Percentiles rank a stretch among this genome's conserved stretches.
Conservation (phyloP, 1,140 invertebrate species). For the Camponotus vicinus region DNA sequence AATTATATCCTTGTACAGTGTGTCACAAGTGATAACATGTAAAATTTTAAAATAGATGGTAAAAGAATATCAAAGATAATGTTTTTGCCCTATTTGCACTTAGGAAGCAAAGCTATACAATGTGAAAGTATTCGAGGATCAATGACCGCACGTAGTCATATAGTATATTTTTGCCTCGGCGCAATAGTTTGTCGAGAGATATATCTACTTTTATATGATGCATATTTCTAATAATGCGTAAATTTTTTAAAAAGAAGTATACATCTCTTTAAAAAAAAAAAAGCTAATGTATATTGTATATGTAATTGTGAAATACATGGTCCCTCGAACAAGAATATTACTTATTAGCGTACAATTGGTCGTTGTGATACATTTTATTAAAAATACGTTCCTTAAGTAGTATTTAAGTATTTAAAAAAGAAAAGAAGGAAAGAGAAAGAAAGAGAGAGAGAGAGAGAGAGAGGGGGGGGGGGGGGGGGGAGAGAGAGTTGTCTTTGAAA, state of each 20-base stretch:
- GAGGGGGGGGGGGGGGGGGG: too few species aligned
- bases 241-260: background rate
- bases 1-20: too few species aligned
- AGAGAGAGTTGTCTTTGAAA: background rate
- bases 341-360: background rate
- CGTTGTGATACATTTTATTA: constrained; percentile 18
- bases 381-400: background rate
- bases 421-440: background rate
- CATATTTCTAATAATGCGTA: background rate
- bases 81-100: constrained; percentile 72
- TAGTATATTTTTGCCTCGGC: constrained; percentile 66
- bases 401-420: too few species aligned
- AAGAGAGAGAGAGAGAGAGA: background rate
- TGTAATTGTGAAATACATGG: background rate
- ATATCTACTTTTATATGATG: background rate
- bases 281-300: background rate
- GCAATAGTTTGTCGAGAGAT: constrained; percentile 22
- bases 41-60: background rate
- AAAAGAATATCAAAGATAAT: background rate
- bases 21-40: too few species aligned
- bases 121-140: constrained; percentile 80
- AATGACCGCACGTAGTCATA: constrained; percentile 77
- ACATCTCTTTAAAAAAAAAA: background rate
- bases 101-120: constrained; percentile 78
- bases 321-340: constrained; percentile 1